Conservation (phyloP, 2,113 vertebrate genomes). For the Forbesichthys papilliferus region DNA sequence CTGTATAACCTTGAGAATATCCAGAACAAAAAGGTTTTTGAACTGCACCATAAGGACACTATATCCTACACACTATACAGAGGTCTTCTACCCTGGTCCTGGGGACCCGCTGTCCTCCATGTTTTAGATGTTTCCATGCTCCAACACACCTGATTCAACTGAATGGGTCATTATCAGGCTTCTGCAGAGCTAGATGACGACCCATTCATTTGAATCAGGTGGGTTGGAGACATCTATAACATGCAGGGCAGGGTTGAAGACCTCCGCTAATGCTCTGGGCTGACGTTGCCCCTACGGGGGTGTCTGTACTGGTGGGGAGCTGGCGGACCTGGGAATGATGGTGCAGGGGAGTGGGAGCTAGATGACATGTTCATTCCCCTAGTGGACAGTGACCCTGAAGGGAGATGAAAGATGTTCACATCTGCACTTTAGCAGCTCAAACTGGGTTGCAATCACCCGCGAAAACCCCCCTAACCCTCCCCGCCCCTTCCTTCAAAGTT, state of each 20-base stretch:
- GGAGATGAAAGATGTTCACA: conserved; percentile 95
- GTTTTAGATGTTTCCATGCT: too few species aligned
- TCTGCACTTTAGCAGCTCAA: conserved; percentile 86
- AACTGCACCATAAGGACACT: too few species aligned
- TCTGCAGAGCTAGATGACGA: too few species aligned
- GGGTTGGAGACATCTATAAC: too few species aligned
- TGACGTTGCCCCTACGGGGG: conserved; percentile 19
- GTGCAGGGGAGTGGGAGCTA: conserved; percentile 72
- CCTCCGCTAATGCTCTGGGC: conserved; percentile 17
- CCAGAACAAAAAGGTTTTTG: neutral
- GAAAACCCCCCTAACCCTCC: conserved; percentile 49
- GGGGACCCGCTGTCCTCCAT: too few species aligned
- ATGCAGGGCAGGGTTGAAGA: neutral
- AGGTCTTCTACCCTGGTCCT: too few species aligned
- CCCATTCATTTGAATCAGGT: too few species aligned
- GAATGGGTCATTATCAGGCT: too few species aligned
- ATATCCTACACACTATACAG: too few species aligned
- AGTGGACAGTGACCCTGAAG: conserved; percentile 96
- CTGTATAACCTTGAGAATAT: neutral
- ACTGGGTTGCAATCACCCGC: conserved; percentile 73
- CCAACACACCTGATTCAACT: too few species aligned
- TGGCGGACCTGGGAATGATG: conserved; percentile 38
- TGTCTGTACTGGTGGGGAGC: conserved; percentile 44
- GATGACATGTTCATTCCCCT: conserved; percentile 96
- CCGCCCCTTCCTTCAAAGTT: conserved; percentile 13